Evolutionary conservation across 2,113 vertebrate species (phyloP).

Genomic region (Ameiurus melas): DNA sequence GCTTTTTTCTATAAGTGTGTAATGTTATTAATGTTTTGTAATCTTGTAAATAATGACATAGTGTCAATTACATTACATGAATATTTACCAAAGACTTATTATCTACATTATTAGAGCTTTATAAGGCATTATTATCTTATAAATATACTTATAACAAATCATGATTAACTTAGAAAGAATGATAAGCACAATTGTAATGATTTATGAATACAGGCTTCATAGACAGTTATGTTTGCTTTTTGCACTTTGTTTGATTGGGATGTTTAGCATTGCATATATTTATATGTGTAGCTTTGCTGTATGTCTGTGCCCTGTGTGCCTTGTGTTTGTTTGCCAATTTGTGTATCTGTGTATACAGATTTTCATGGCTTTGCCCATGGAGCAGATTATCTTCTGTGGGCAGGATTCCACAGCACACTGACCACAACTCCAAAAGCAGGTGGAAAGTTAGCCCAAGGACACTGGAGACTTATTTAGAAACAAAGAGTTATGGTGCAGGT

Average conservation of each 20-base stretch:
- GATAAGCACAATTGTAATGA: neutral
- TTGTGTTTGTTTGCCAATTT: slow-evolving; percentile 20
- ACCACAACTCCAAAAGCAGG: slow-evolving; percentile 23
- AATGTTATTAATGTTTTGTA: neutral
- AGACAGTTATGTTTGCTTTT: neutral
- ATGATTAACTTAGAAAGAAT: neutral
- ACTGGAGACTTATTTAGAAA: slow-evolving; percentile 23
- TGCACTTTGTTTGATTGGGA: neutral
- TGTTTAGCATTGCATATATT: slow-evolving; percentile 22
- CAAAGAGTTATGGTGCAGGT: neutral
- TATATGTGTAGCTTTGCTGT: neutral
- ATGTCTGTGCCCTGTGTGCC: slow-evolving; percentile 25
- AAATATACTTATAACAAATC: neutral
- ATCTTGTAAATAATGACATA: neutral
- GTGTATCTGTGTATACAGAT: slow-evolving; percentile 38
- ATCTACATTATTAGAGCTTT: neutral
- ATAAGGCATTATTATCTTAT: neutral
- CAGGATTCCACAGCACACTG: slow-evolving; percentile 32
- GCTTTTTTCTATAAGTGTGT: neutral
- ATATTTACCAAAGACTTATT: neutral
- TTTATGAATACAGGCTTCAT: neutral
- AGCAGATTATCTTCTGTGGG: slow-evolving; percentile 45
- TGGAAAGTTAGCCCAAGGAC: slow-evolving; percentile 23
- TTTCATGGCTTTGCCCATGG: slow-evolving; percentile 33
- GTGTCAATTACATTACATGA: neutral